Percentiles rank a stretch among this genome's conserved stretches.
These are phyloP conservation scores for Acyrthosiphon pisum DNA, from an alignment of 1,140 invertebrate species.

Conservation along the genomic window DNA sequence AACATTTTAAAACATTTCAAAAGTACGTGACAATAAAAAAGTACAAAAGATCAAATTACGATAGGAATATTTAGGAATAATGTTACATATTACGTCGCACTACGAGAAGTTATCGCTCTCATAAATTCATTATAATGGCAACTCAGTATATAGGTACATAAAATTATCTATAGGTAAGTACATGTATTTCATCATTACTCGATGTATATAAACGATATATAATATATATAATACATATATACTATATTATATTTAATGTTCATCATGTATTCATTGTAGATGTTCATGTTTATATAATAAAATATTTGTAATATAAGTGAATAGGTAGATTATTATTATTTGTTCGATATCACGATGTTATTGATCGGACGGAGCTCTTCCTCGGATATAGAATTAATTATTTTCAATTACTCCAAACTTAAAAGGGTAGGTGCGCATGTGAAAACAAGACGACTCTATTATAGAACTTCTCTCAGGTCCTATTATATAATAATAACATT, in stretches of 20 bases:
- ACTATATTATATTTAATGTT: not conserved
- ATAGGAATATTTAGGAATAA: slow-evolving; percentile 39
- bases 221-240: not conserved
- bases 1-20: slow-evolving; percentile 7
- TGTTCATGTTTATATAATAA: not conserved
- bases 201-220: not conserved
- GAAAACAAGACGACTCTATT: not conserved
- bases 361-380: not conserved
- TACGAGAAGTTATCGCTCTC: not conserved
- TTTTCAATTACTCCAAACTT: slow-evolving; percentile 31
- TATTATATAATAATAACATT: slow-evolving; percentile 27
- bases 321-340: not conserved
- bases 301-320: not conserved
- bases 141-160: not conserved
- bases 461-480: not conserved
- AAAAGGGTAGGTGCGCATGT: not conserved
- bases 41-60: slow-evolving; percentile 42
- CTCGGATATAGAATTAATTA: slow-evolving; percentile 24
- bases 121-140: slow-evolving; percentile 6
- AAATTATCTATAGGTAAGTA: not conserved
- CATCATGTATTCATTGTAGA: not conserved
- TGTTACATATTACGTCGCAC: slow-evolving; percentile 3
- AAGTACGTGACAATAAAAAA: slow-evolving; percentile 40
- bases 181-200: not conserved
- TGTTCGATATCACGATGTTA: not conserved